Evolutionary conservation across 2,888 invertebrate genomes (phyloP).

Genomic region (Calameuta filiformis): DNA sequence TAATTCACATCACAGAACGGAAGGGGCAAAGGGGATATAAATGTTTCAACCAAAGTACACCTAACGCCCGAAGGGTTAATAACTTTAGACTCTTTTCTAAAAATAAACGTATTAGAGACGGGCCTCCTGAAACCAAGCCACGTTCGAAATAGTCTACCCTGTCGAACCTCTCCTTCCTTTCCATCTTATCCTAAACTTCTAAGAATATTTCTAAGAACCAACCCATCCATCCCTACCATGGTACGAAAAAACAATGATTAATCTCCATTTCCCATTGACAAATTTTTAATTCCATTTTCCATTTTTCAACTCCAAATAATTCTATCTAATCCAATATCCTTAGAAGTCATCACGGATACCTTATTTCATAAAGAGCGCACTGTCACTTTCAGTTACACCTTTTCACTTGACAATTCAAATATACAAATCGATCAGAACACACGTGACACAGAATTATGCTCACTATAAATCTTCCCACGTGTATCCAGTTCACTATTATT

Average conservation of each 20-base stretch:
- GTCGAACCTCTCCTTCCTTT: neutral
- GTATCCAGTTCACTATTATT: conserved; percentile 28
- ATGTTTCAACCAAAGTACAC: conserved; percentile 23
- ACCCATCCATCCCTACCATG: neutral
- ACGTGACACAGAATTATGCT: conserved; percentile 6
- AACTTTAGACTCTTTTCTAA: conserved; percentile 51
- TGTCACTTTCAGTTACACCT: neutral
- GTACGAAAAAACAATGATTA: neutral
- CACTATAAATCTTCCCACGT: neutral
- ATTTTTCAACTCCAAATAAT: neutral
- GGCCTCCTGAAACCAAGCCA: conserved; percentile 13
- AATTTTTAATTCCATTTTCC: neutral
- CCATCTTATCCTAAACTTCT: neutral
- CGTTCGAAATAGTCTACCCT: conserved; percentile 34
- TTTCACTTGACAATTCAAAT: neutral
- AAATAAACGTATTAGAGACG: conserved; percentile 41
- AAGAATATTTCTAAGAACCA: neutral
- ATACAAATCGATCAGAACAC: neutral
- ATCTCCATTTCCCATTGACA: neutral
- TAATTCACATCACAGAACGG: neutral
- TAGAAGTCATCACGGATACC: neutral
- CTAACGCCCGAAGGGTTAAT: conserved; percentile 44
- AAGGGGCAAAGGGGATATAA: conserved; percentile 10
- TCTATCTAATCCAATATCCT: neutral
- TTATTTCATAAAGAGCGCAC: neutral